Evolutionary conservation across 2,113 vertebrate genomes (phyloP), one percentile per base, ranked within the genome.

Genomic region (Hassar affinis): DNA sequence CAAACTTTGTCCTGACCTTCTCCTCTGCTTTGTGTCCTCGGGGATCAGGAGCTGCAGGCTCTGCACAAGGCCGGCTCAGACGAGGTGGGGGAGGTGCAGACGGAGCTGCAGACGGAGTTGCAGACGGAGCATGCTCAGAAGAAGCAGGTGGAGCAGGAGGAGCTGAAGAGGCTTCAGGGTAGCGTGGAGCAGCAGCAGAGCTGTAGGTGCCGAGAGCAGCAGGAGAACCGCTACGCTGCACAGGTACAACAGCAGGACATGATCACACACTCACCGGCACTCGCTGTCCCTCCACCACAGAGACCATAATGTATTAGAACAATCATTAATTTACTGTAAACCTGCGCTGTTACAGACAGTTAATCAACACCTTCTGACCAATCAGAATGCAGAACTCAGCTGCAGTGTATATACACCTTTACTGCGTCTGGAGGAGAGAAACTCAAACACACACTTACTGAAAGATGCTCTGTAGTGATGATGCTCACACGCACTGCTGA

Each of bases 151-250:
- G 94, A 94, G 86, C 93, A 95, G 88, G 88, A 94, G 89, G 95
- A 96, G 80, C 95, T 95, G 88, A 93, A 93, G 81, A 94, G 94
- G 87, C 90, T 95, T 85, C 94, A 95, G 89, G 94, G 92, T 86
- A 94, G 95, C 77, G 84, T 96, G 88, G 94, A 96, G 87, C 94
- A 64, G 92, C 95, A 94, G 85, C 95, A 95, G 51, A 94, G 94
- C 64, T 96, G 95, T 90, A 91, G 91, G 84, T 96, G 95, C 87
- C 94, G 74, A 78, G 80, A 86, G 17, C 80, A 94, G 83, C 95
- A 94, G 88, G 95, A 96, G 89, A 94, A 93, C 64, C 94, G 95
- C 85, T 96, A 96, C 81, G 91, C 95, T 64, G 93, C 93, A 79
- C 95, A 96, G 95, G 96, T 96, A 90, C 91, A 38, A 66, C 33